These are phyloP conservation scores for Beaufortia kweichowensis DNA, from an alignment of 2,113 vertebrate species.

Conservation along the genomic window DNA sequence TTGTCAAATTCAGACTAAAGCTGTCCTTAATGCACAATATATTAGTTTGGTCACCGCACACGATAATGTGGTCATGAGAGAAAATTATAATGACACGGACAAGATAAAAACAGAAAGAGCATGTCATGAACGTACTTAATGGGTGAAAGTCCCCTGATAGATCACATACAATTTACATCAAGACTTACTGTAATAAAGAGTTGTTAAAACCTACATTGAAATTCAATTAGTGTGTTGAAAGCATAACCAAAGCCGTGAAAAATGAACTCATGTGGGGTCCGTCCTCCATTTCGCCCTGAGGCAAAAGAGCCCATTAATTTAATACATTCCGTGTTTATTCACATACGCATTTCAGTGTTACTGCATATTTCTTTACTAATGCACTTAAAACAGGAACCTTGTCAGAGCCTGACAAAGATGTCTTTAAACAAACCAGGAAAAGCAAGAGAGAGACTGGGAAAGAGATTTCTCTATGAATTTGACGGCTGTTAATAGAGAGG, in stretches of 20 bases:
- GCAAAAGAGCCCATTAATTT: constrained; percentile 81
- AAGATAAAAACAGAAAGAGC: constrained; percentile 63
- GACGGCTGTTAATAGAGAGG: constrained; percentile 55
- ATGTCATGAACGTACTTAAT: constrained; percentile 78
- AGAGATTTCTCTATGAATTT: constrained; percentile 67
- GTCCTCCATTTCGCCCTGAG: constrained; percentile 75
- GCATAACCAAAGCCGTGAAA: constrained; percentile 79
- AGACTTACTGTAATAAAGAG: constrained; percentile 76
- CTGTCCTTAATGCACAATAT: neutral
- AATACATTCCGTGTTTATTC: constrained; percentile 78
- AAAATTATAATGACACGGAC: constrained; percentile 13
- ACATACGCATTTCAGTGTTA: constrained; percentile 75
- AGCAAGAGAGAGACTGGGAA: constrained; percentile 66
- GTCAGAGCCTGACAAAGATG: constrained; percentile 70
- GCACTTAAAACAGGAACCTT: constrained; percentile 69
- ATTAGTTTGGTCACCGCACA: neutral
- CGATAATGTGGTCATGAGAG: neutral
- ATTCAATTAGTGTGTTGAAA: constrained; percentile 82
- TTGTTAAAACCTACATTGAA: constrained; percentile 80
- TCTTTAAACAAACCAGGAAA: constrained; percentile 75
- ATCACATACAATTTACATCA: constrained; percentile 81
- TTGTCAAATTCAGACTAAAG: neutral
- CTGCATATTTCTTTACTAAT: constrained; percentile 74
- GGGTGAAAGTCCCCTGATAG: constrained; percentile 70
- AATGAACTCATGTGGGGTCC: constrained; percentile 78